These are phyloP conservation scores for Aleiodes sp. DNA, from an alignment of 1,140 invertebrate genomes.

Conservation along the genomic window DNA sequence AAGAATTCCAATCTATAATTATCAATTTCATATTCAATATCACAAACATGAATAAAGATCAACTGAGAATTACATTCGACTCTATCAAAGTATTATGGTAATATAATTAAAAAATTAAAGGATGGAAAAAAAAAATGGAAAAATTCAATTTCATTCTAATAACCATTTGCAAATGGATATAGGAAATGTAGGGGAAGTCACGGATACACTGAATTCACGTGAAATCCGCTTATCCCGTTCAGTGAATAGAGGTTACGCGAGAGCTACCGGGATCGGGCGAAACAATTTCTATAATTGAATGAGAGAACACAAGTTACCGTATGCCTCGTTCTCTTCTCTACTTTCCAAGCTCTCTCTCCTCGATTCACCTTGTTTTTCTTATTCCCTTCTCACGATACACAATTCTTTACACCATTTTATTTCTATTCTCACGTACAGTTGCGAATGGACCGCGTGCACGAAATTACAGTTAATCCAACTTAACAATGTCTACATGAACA, in stretches of 20 bases:
- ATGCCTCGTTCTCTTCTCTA: neutral
- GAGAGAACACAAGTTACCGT: slow-evolving; percentile 20
- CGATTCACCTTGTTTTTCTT: neutral
- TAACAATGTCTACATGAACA: slow-evolving; percentile 29
- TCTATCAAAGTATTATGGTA: neutral
- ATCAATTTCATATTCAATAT: too few relatives aligned
- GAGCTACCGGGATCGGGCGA: slow-evolving; percentile 25
- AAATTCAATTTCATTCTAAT: slow-evolving; percentile 18
- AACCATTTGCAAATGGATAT: neutral
- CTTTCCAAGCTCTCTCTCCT: neutral
- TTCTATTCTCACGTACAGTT: slow-evolving; percentile 3
- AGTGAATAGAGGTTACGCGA: neutral
- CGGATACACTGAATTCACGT: neutral
- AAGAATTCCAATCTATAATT: too few relatives aligned
- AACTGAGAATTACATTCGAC: neutral
- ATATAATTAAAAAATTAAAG: slow-evolving; percentile 20
- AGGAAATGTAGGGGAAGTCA: neutral
- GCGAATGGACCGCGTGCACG: slow-evolving; percentile 18
- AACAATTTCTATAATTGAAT: slow-evolving; percentile 39
- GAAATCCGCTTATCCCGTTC: slow-evolving; percentile 8
- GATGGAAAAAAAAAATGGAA: neutral
- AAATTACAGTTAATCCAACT: slow-evolving; percentile 29
- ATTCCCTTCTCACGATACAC: neutral
- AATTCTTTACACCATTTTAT: neutral
- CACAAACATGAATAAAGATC: too few relatives aligned